These are phyloP conservation scores for Chelonoidis abingdonii DNA, from an alignment of 2,113 vertebrate species.

Conservation along the genomic window DNA sequence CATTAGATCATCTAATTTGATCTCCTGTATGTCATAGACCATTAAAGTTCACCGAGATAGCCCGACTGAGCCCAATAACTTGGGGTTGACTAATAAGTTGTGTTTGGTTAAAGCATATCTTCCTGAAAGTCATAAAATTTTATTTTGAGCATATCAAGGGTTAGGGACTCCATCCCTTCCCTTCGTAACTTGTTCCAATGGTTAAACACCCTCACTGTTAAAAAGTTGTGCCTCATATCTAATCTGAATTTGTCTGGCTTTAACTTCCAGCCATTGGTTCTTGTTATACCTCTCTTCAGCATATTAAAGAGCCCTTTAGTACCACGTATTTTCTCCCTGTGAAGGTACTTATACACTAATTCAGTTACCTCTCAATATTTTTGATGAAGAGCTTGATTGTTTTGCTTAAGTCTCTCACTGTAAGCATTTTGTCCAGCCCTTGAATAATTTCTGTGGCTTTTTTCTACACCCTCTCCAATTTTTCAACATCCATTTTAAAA, in stretches of 20 bases:
- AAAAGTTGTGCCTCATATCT: background rate
- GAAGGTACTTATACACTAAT: background rate
- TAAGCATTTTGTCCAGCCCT: background rate
- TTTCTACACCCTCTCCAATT: background rate
- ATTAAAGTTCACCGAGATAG: background rate
- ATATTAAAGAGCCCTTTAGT: background rate
- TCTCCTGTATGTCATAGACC: background rate
- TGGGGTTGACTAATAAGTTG: too few species aligned
- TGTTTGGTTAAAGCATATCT: rapidly evolving
- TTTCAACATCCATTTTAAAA: background rate
- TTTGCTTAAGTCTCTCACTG: background rate
- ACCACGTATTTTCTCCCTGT: background rate
- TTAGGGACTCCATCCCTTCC: rapidly evolving
- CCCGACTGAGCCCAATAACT: background rate
- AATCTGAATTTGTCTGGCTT: background rate
- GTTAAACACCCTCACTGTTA: background rate
- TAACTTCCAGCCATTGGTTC: conserved; percentile 17
- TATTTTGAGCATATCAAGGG: background rate
- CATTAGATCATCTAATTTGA: background rate
- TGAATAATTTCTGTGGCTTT: background rate
- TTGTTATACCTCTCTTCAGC: background rate
- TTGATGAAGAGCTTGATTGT: background rate
- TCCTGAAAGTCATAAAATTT: background rate
- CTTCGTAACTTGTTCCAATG: background rate
- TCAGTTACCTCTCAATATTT: background rate